These are phyloP conservation scores for Heteropelma amictum DNA, from an alignment of 2,888 invertebrate genomes.

Conservation along the genomic window DNA sequence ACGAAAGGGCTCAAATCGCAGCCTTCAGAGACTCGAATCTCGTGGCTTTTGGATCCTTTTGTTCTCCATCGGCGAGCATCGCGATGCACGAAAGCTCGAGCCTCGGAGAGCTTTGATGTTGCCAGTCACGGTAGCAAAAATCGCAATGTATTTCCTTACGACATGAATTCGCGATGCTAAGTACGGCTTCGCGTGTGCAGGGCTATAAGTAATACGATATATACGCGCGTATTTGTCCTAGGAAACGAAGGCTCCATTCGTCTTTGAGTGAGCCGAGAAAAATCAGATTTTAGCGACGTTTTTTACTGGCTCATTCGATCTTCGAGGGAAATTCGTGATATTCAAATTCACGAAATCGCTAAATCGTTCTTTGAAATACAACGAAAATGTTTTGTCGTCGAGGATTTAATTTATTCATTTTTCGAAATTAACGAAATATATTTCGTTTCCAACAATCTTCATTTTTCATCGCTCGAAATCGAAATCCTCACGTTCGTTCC, in stretches of 20 bases:
- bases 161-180: constrained; percentile 74
- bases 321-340: not conserved
- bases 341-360: not conserved
- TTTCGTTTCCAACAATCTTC: constrained; percentile 15
- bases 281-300: not conserved
- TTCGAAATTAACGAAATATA: constrained; percentile 41
- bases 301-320: not conserved
- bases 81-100: not conserved
- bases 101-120: constrained; percentile 66
- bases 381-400: too few relatives aligned
- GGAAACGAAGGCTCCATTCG: too few relatives aligned
- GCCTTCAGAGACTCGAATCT: not conserved
- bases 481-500: too few relatives aligned
- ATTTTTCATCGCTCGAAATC: too few relatives aligned
- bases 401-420: constrained; percentile 7
- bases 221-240: too few relatives aligned
- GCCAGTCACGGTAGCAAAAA: constrained; percentile 68
- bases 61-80: not conserved
- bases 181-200: constrained; percentile 73
- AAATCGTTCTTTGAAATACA: too few relatives aligned
- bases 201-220: not conserved
- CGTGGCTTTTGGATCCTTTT: not conserved
- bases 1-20: not conserved
- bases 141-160: constrained; percentile 54
- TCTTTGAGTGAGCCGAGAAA: too few relatives aligned